A percentile compares a stretch with the other conserved stretches of the same genome.
phyloP scores from a whole-genome alignment of 1,140 invertebrate species.

The Scaptomyza hsui region DNA sequence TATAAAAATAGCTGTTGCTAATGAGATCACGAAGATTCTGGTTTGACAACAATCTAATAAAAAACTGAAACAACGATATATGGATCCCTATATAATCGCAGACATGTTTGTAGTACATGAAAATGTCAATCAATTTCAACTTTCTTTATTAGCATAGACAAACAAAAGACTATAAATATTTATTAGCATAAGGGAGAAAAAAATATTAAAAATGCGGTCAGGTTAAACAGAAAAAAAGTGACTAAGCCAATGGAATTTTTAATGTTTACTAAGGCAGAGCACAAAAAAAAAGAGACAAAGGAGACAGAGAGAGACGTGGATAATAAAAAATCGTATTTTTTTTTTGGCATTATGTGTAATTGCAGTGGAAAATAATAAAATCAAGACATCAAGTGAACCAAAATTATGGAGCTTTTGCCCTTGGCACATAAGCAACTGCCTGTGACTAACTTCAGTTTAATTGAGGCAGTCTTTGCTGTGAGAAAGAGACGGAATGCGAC shows the following conservation, averaged over 20 bases:
- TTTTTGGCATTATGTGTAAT: conserved; percentile 47
- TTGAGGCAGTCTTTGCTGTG: conserved; percentile 43
- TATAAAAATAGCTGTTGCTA: conserved; percentile 13
- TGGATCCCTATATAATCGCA: no score
- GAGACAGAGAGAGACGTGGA: neutral
- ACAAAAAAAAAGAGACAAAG: conserved; percentile 26
- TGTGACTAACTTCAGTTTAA: conserved; percentile 72
- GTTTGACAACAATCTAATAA: conserved; percentile 71
- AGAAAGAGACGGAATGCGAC: neutral
- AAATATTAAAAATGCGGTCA: conserved; percentile 52
- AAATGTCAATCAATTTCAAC: conserved; percentile 48
- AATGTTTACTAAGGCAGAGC: conserved; percentile 18
- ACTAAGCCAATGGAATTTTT: conserved; percentile 62
- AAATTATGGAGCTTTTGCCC: conserved; percentile 52
- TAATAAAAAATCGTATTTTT: conserved; percentile 5
- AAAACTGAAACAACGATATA: conserved; percentile 4
- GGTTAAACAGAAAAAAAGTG: conserved; percentile 44
- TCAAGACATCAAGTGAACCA: conserved; percentile 27
- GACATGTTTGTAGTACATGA: neutral
- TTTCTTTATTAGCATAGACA: conserved; percentile 60
- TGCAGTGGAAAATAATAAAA: conserved; percentile 47
- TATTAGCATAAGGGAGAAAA: conserved; percentile 55
- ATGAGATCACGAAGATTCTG: conserved; percentile 51
- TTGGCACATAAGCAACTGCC: conserved; percentile 68
- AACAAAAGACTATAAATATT: conserved; percentile 60